These are phyloP conservation scores for Lordiphosa collinella DNA, from an alignment of 1,140 invertebrate species.

Conservation along the genomic window DNA sequence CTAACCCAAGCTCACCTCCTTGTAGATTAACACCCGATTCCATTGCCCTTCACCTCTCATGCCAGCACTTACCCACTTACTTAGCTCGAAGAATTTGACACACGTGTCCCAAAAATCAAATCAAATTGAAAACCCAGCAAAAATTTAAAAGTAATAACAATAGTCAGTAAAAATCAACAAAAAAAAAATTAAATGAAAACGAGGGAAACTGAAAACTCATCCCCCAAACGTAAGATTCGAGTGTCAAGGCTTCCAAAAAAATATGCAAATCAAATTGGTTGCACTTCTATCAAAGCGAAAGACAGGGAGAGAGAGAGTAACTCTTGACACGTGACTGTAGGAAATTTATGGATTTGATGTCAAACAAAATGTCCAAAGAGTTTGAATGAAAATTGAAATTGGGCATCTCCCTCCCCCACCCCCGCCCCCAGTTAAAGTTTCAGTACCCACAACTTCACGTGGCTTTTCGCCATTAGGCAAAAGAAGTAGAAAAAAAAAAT, in stretches of 20 bases:
- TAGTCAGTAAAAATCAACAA: constrained; percentile 1
- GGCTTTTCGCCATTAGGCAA: constrained; percentile 54
- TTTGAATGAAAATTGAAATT: constrained; percentile 18
- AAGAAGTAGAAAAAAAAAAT: constrained; percentile 17
- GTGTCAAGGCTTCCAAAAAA: constrained; percentile 5
- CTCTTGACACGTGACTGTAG: constrained; percentile 19
- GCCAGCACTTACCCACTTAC: background rate
- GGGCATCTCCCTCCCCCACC: background rate
- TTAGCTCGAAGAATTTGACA: constrained; percentile 28
- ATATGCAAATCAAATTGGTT: constrained; percentile 31
- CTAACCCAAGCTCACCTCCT: too few species aligned
- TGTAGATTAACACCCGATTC: background rate
- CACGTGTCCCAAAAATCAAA: constrained; percentile 39
- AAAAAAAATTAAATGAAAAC: background rate
- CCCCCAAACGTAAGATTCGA: background rate
- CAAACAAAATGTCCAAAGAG: constrained; percentile 2
- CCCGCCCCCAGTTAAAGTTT: constrained; percentile 7
- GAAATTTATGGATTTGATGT: constrained; percentile 13
- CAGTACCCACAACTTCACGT: constrained; percentile 40
- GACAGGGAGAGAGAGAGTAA: background rate
- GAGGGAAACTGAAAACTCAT: background rate
- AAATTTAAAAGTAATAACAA: constrained; percentile 26
- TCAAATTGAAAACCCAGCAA: constrained; percentile 27
- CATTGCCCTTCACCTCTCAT: background rate
- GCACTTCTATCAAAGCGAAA: background rate